Evolutionary conservation across 2,113 vertebrate genomes (phyloP).

Genomic region (Podilymbus podiceps): DNA sequence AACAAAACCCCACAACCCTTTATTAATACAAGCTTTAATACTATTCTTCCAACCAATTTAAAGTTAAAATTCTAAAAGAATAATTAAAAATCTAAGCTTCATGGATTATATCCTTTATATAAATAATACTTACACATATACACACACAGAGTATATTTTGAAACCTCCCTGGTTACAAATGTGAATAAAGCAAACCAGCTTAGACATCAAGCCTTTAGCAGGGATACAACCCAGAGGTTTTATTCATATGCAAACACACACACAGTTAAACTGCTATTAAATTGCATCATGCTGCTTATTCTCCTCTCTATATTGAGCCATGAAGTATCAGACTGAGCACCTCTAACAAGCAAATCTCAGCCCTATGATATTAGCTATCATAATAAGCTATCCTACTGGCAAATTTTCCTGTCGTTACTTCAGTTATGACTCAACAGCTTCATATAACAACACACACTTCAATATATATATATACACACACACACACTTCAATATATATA

Average conservation of each 20-base stretch:
- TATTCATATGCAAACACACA: not conserved
- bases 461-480: not conserved
- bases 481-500: not conserved
- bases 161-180: not conserved
- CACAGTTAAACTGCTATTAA: not conserved
- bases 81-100: not conserved
- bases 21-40: not conserved
- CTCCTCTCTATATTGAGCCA: not conserved
- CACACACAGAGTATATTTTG: not conserved
- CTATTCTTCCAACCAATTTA: not conserved
- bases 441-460: slow-evolving; percentile 51
- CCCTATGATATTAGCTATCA: not conserved
- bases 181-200: not conserved
- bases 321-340: not conserved
- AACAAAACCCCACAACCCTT: too few species aligned
- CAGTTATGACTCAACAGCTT: slow-evolving; percentile 66
- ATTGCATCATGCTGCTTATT: not conserved
- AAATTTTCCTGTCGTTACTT: slow-evolving; percentile 64
- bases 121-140: not conserved
- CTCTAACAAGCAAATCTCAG: not conserved
- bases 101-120: not conserved
- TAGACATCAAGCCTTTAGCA: not conserved
- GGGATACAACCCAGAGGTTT: not conserved
- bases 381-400: slow-evolving; percentile 16
- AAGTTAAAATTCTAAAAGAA: not conserved